These are phyloP conservation scores for Drosophila kikkawai DNA, from an alignment of 1,140 invertebrate genomes.

Conservation along the genomic window DNA sequence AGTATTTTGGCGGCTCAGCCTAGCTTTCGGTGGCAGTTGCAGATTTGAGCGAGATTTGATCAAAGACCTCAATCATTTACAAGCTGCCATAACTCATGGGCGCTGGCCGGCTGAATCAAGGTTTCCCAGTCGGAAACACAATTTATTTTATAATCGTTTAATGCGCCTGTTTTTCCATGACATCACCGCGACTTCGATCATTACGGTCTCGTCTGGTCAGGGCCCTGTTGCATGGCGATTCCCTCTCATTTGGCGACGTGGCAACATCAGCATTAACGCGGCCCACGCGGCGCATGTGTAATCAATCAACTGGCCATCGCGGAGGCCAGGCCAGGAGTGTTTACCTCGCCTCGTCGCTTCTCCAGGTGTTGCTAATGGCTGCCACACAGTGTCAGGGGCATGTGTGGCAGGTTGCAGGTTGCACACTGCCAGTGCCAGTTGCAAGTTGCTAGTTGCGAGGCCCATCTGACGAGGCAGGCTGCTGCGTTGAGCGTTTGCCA, in stretches of 20 bases:
- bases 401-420: conserved; percentile 32
- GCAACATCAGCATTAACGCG: conserved; percentile 64
- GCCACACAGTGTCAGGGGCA: conserved; percentile 76
- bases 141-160: conserved; percentile 51
- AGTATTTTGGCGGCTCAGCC: conserved; percentile 25
- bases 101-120: conserved; percentile 24
- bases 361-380: conserved; percentile 67
- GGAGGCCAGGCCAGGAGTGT: conserved; percentile 68
- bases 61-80: conserved; percentile 7
- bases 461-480: conserved; percentile 45
- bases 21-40: conserved; percentile 1
- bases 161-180: conserved; percentile 50
- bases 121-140: conserved; percentile 17
- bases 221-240: conserved; percentile 15
- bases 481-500: conserved; percentile 39
- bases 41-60: conserved; percentile 15
- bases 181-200: conserved; percentile 35
- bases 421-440: conserved; percentile 11
- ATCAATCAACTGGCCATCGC: conserved; percentile 73
- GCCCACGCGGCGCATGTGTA: conserved; percentile 73
- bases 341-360: conserved; percentile 1
- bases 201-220: conserved; percentile 35
- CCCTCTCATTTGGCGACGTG: conserved; percentile 51
- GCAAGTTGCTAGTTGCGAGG: conserved; percentile 15
- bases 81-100: conserved; percentile 26